phyloP scores from a whole-genome alignment of 35 echinoderm and acorn worm genomes.

The Hemicentrotus pulcherrimus region DNA sequence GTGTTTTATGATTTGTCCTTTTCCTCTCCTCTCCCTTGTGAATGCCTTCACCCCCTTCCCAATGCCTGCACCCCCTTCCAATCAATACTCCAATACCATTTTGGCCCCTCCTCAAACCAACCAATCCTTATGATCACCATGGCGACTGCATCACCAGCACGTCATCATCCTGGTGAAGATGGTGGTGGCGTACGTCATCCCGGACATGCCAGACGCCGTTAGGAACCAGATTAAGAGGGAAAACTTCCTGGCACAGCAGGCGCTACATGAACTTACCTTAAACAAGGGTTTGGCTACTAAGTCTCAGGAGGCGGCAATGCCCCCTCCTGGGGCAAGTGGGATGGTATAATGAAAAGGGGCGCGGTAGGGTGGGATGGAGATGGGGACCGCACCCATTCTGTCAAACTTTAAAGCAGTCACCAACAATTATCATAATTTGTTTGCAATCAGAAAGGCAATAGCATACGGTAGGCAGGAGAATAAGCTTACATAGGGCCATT shows the following conservation, averaged over 20 bases:
- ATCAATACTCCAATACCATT: not conserved
- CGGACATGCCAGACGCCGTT: conserved; percentile 5
- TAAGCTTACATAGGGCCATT: no score
- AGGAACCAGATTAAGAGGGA: conserved; percentile 42
- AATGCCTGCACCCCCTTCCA: not conserved
- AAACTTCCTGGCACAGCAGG: conserved; percentile 56
- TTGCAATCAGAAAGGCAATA: no score
- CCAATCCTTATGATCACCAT: not conserved
- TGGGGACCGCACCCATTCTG: not conserved
- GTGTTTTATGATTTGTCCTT: not conserved
- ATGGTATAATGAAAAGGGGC: not conserved
- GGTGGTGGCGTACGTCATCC: conserved; percentile 10
- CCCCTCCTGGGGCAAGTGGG: not conserved
- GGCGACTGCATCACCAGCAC: conserved; percentile 18
- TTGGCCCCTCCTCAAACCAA: not conserved
- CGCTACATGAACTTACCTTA: conserved; percentile 28
- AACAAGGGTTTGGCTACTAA: not conserved
- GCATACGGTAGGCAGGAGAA: no score
- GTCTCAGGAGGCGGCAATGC: not conserved
- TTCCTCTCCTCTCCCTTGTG: not conserved
- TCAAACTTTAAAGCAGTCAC: not conserved
- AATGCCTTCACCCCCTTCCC: not conserved
- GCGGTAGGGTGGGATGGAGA: not conserved
- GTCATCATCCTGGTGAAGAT: conserved; percentile 43
- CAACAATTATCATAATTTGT: no score